phyloP scores from a whole-genome alignment of 2,113 vertebrate genomes.

The Austrofundulus limnaeus region DNA sequence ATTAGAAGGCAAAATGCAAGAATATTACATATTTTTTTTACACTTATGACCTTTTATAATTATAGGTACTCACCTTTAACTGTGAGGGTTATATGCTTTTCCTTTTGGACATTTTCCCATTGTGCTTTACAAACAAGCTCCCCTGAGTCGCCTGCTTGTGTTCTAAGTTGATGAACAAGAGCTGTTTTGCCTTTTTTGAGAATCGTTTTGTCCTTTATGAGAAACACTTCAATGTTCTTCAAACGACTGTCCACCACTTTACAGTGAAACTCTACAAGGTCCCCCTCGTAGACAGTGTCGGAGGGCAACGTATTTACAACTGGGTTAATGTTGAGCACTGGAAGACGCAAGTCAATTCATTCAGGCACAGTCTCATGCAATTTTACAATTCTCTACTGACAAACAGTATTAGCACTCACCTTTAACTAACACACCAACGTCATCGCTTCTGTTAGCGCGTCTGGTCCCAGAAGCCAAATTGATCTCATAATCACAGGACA shows the following conservation, averaged over 20 bases:
- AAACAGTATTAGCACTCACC: slow-evolving; percentile 58
- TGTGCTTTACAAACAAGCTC: slow-evolving; percentile 70
- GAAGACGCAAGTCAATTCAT: slow-evolving; percentile 23
- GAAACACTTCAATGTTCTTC: slow-evolving; percentile 41
- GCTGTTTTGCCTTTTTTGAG: slow-evolving; percentile 14
- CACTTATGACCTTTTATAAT: neutral
- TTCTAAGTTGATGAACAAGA: slow-evolving; percentile 24
- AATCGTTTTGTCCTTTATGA: slow-evolving; percentile 40
- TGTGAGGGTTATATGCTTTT: slow-evolving; percentile 4
- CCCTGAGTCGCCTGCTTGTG: slow-evolving; percentile 51
- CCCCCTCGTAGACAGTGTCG: slow-evolving; percentile 55
- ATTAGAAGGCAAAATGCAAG: neutral
- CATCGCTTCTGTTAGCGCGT: slow-evolving; percentile 62
- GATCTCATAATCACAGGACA: slow-evolving; percentile 69
- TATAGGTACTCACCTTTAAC: slow-evolving; percentile 61
- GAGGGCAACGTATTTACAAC: slow-evolving; percentile 61
- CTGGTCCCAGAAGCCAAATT: slow-evolving; percentile 16
- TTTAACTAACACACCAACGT: slow-evolving; percentile 53
- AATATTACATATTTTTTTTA: neutral
- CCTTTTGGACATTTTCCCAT: slow-evolving; percentile 59
- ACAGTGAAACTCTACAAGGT: slow-evolving; percentile 63
- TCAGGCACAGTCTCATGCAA: neutral
- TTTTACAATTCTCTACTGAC: neutral
- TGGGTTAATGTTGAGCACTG: slow-evolving; percentile 65
- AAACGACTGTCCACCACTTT: slow-evolving; percentile 15